Percentiles rank a stretch among this genome's conserved stretches.
These are phyloP conservation scores for Muntiacus reevesi DNA, from an alignment of 2,113 vertebrate genomes.

Conservation along the genomic window DNA sequence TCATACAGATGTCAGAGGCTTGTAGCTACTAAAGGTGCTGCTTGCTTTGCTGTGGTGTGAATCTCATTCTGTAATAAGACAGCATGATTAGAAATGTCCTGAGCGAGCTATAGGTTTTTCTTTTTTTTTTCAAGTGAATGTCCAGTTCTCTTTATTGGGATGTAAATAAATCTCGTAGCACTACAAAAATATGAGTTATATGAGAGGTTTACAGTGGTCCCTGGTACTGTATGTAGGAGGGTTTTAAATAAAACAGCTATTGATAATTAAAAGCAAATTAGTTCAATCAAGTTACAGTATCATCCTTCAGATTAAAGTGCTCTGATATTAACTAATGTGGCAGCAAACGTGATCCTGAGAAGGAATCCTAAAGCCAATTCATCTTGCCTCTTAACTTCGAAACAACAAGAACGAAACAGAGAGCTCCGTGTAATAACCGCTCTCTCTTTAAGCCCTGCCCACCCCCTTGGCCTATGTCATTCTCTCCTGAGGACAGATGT, in stretches of 20 bases:
- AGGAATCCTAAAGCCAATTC: background rate
- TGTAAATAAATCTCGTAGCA: slow-evolving; percentile 55
- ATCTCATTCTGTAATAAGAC: background rate
- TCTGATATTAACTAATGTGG: background rate
- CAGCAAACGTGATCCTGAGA: background rate
- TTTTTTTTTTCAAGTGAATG: background rate
- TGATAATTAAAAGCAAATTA: slow-evolving; percentile 23
- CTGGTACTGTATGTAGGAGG: slow-evolving; percentile 29
- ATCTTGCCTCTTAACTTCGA: background rate
- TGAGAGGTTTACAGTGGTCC: slow-evolving; percentile 50
- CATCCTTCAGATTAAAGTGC: background rate
- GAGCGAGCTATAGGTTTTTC: background rate
- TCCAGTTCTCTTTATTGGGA: slow-evolving; percentile 18
- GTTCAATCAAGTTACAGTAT: background rate
- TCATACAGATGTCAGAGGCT: background rate
- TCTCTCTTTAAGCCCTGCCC: background rate
- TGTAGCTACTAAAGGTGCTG: background rate
- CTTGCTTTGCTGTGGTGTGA: background rate
- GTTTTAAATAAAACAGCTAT: slow-evolving; percentile 51
- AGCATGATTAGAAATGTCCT: background rate
- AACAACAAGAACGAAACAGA: background rate
- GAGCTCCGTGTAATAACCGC: background rate
- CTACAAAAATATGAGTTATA: slow-evolving; percentile 66
- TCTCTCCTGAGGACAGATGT: background rate
- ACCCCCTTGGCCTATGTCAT: accelerated